Evolutionary conservation across 2,797 vertebrate species (phyloP).

Genomic region (Alcedo quadribrachys): DNA sequence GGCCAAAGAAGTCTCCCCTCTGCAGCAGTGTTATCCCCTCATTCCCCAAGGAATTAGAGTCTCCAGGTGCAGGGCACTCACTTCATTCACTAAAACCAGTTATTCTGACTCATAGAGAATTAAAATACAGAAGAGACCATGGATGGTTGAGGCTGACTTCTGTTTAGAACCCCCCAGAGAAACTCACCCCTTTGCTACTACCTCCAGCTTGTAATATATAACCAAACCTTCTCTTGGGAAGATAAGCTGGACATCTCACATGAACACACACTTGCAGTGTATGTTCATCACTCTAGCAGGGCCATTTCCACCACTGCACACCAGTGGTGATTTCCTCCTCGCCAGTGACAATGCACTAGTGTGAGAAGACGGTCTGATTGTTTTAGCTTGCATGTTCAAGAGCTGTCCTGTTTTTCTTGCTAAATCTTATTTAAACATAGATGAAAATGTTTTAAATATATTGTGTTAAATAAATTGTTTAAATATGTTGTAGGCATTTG

Average conservation of each 20-base stretch:
- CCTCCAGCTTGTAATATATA: not conserved
- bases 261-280: not conserved
- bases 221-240: not conserved
- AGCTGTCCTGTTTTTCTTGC: not conserved
- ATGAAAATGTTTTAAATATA: not conserved
- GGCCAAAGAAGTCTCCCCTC: slow-evolving; percentile 31
- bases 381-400: not conserved
- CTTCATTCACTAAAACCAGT: not conserved
- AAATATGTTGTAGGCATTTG: not conserved
- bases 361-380: not conserved
- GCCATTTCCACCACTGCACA: not conserved
- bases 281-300: not conserved
- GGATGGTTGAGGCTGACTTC: not conserved
- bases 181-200: not conserved
- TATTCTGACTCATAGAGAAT: not conserved
- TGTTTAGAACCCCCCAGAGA: not conserved
- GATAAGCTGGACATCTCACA: not conserved
- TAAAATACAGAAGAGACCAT: not conserved
- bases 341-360: not conserved
- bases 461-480: not conserved
- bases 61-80: not conserved
- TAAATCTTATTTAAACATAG: not conserved
- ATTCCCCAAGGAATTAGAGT: not conserved
- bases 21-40: accelerated
- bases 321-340: not conserved